phyloP scores from a whole-genome alignment of 2,888 invertebrate species.

The Embidobia sp. region DNA sequence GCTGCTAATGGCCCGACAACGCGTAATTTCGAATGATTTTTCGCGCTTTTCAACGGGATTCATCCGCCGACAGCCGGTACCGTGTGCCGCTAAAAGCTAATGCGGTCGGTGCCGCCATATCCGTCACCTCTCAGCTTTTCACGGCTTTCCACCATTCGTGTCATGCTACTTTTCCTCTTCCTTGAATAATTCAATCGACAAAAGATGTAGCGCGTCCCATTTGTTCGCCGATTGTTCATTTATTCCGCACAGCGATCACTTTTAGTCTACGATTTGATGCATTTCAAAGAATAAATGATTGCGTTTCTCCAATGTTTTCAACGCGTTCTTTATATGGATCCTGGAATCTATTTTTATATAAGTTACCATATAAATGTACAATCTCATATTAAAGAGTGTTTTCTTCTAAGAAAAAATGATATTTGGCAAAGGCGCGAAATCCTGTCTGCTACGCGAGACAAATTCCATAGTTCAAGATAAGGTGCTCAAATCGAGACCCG shows the following conservation, averaged over 20 bases:
- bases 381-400: too few relatives aligned
- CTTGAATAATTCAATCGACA: constrained; percentile 61
- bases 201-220: constrained; percentile 44
- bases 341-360: too few relatives aligned
- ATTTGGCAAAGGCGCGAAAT: too few relatives aligned
- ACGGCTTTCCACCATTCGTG: constrained; percentile 14
- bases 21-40: constrained; percentile 74
- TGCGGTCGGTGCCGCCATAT: constrained; percentile 46
- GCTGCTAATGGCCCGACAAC: constrained; percentile 70
- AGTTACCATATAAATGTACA: too few relatives aligned
- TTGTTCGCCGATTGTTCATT: constrained; percentile 44
- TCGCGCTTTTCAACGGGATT: constrained; percentile 61
- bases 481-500: too few relatives aligned
- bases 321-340: too few relatives aligned
- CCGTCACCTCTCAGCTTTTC: constrained; percentile 59
- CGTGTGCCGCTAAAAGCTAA: constrained; percentile 67
- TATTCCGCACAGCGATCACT: constrained; percentile 16
- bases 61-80: constrained; percentile 40
- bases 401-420: too few relatives aligned
- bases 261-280: constrained; percentile 24
- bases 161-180: constrained; percentile 26
- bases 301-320: too few relatives aligned
- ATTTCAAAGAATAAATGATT: too few relatives aligned
- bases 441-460: too few relatives aligned
- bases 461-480: too few relatives aligned